Base-by-base conservation (phyloP, 2,888 invertebrate species). In the Dryococelus australis region DNA sequence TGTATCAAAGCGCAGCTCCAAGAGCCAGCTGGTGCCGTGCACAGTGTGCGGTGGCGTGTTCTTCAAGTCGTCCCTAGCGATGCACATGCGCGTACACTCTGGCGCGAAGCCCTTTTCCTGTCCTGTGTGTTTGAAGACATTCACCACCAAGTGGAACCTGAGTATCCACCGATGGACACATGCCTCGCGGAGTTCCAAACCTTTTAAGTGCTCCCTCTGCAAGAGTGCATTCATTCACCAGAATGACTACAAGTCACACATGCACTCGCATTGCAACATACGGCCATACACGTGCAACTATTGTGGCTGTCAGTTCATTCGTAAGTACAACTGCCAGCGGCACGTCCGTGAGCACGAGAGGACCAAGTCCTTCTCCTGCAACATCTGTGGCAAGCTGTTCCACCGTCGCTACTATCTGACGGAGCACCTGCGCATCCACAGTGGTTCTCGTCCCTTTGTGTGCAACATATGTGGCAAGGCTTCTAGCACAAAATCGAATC, bases 111-210 rank as follows among this genome's bases (percentile, higher is more conserved):
- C 97, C n/a, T 96, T 95, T 93, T 94, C 95, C 88, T 98, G 98
- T 92, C 94, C 95, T 87, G 95, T 97, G 87, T 98, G 98, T 93
- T 96, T 95, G 91, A 97, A 97, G 92, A 94, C 95, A 51, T 98
- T 98, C 93, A 96, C 96, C 90, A 97, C 97, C 90, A 97, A 97
- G 92, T 98, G 97, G 97, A 98, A 98, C 93, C 94, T 98, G 86
- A 97, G 97, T 91, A 94, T 97, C 90, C 98, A 98, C 93, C 95
- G 96, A 90, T 97, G 97, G 97, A 97, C 97, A 86, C 98, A 98
- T 93, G 96, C 96, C 87, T 96, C 96, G 86, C 95, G 97, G 89
- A 96, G 96, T 26, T 94, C 96, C 47, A 97, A 97, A 91, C 98
- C 98, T 0, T 97, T 94, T 93, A 97, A 97, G 92, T 98, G 98